Percentiles rank a stretch among this genome's conserved stretches.
Conservation (phyloP, 2,113 vertebrate genomes). For the Pheucticus melanocephalus region DNA sequence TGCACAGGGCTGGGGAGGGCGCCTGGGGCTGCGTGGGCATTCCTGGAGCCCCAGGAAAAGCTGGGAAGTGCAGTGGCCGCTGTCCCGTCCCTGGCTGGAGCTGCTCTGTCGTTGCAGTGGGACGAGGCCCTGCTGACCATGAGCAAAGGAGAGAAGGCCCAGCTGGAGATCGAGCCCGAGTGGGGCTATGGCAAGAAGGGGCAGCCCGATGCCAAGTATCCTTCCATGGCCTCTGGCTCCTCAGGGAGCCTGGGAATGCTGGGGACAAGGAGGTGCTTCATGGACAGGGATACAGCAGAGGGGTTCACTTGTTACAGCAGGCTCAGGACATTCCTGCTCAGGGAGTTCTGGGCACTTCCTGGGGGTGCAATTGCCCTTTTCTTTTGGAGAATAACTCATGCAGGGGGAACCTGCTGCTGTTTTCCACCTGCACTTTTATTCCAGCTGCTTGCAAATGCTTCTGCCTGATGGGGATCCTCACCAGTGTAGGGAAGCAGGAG, state of each 20-base stretch:
- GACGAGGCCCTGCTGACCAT: slow-evolving; percentile 92
- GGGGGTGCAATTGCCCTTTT: fast-evolving
- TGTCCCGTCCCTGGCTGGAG: fast-evolving
- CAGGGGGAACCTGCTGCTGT: fast-evolving
- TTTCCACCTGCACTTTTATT: background rate
- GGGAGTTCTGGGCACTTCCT: no score
- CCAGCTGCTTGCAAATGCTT: background rate
- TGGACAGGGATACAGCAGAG: fast-evolving
- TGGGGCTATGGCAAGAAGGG: slow-evolving; percentile 97
- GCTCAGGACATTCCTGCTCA: background rate
- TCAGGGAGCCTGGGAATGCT: fast-evolving
- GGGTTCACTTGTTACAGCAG: background rate
- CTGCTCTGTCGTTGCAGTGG: slow-evolving; percentile 75
- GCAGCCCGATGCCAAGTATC: slow-evolving; percentile 95
- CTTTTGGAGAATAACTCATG: fast-evolving
- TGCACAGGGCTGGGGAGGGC: background rate
- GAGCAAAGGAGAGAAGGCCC: slow-evolving; percentile 95
- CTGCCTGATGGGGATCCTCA: fast-evolving
- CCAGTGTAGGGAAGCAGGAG: fast-evolving
- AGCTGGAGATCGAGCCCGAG: slow-evolving; percentile 92
- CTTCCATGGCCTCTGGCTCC: slow-evolving; percentile 37
- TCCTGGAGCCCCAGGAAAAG: fast-evolving
- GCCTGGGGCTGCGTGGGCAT: fast-evolving
- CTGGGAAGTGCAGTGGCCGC: fast-evolving
- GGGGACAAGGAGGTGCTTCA: fast-evolving